phyloP scores from a whole-genome alignment of 37 sponge, comb jelly and placozoan genomes.

The Bolinopsis microptera region DNA sequence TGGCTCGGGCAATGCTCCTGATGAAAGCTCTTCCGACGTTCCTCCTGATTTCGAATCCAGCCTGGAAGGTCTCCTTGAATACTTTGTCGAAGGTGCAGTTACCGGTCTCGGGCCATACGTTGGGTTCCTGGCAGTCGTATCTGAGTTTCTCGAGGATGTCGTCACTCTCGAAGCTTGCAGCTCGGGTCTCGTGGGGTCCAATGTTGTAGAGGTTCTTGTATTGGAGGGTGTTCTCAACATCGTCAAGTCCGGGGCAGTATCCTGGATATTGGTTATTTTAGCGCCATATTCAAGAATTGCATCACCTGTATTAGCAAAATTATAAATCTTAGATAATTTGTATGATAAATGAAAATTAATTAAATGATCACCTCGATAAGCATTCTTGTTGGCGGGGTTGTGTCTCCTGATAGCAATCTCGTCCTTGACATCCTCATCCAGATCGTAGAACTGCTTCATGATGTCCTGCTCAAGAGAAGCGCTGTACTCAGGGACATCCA shows the following conservation, averaged over 20 bases:
- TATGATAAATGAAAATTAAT: too few species aligned
- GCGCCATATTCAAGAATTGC: too few species aligned
- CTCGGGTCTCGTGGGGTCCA: conserved; percentile 42
- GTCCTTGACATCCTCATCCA: background rate
- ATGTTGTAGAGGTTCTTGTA: conserved; percentile 65
- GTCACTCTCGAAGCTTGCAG: background rate
- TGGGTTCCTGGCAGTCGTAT: conserved; percentile 44
- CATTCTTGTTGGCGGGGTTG: conserved; percentile 43
- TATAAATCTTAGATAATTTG: too few species aligned
- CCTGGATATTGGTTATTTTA: background rate
- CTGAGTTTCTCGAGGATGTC: conserved; percentile 15
- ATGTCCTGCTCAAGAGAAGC: background rate
- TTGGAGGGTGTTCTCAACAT: conserved; percentile 53
- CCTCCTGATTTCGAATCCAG: conserved; percentile 32
- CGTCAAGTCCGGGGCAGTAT: conserved; percentile 53
- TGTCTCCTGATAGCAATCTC: conserved; percentile 29
- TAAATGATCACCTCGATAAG: conserved; percentile 41
- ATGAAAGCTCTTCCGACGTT: background rate
- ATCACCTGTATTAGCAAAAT: too few species aligned
- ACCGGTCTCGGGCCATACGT: conserved; percentile 36
- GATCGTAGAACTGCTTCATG: conserved; percentile 21
- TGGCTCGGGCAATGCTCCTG: conserved; percentile 14
- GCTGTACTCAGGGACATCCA: background rate
- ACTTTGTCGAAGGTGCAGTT: conserved; percentile 17
- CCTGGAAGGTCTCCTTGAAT: conserved; percentile 54